phyloP scores from a whole-genome alignment of 2,113 vertebrate species.

The Arvicanthis niloticus region DNA sequence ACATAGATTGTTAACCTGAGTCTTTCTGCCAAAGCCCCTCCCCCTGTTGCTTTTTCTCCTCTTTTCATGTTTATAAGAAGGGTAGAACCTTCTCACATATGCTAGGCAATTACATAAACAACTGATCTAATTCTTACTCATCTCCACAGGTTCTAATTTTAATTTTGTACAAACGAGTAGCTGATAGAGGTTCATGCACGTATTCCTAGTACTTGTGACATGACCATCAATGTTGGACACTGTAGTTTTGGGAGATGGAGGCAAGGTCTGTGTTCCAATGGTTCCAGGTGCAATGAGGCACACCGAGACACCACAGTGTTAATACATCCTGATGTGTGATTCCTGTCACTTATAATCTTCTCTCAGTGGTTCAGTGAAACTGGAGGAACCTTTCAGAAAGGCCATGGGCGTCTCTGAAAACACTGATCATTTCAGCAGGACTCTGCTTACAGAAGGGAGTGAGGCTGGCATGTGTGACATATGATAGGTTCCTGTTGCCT shows the following conservation, averaged over 20 bases:
- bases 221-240: not conserved
- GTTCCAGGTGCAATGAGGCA: not conserved
- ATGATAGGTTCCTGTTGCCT: not conserved
- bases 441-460: not conserved
- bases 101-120: not conserved
- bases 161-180: not conserved
- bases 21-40: not conserved
- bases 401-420: not conserved
- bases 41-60: too few relatives aligned
- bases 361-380: not conserved
- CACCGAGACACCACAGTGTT: not conserved
- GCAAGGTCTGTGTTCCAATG: not conserved
- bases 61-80: not conserved
- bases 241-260: not conserved
- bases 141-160: not conserved
- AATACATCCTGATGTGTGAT: not conserved
- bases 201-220: not conserved
- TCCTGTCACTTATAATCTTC: not conserved
- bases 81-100: not conserved
- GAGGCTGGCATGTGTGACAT: not conserved
- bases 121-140: not conserved
- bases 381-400: not conserved
- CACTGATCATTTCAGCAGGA: not conserved
- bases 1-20: not conserved
- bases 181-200: not conserved